Conservation (phyloP, 2,113 vertebrate species). For the Lampris incognitus region DNA sequence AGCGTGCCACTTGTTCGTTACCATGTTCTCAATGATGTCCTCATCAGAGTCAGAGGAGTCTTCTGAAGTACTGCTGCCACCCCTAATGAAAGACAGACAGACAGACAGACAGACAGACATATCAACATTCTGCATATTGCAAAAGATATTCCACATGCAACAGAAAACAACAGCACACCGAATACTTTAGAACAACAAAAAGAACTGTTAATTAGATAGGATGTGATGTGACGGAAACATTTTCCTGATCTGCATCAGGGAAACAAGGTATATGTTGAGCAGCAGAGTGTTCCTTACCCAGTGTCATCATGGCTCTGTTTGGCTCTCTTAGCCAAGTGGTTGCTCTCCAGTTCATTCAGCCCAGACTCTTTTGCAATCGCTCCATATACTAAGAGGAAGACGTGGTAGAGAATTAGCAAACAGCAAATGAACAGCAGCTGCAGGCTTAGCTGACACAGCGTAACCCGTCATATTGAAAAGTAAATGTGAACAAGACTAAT, state of each 20-base stretch:
- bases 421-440: neutral
- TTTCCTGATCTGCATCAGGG: neutral
- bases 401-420: neutral
- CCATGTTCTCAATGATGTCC: conserved; percentile 80
- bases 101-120: conserved; percentile 3
- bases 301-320: conserved; percentile 77
- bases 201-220: neutral
- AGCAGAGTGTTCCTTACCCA: conserved; percentile 79
- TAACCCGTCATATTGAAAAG: neutral
- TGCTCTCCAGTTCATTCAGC: conserved; percentile 82
- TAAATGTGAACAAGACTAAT: neutral
- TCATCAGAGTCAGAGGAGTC: conserved; percentile 84
- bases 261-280: neutral
- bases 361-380: conserved; percentile 83
- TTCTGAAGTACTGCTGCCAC: conserved; percentile 78
- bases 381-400: conserved; percentile 82
- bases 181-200: neutral
- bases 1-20: conserved; percentile 63
- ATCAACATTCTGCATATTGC: neutral
- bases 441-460: neutral
- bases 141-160: neutral
- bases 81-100: conserved; percentile 66
- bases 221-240: neutral
- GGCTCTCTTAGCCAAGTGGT: conserved; percentile 89
- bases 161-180: neutral